A percentile compares a stretch with the other conserved stretches of the same genome.
These are phyloP conservation scores for Abscondita cerata DNA, from an alignment of 2,888 invertebrate genomes.

Conservation along the genomic window DNA sequence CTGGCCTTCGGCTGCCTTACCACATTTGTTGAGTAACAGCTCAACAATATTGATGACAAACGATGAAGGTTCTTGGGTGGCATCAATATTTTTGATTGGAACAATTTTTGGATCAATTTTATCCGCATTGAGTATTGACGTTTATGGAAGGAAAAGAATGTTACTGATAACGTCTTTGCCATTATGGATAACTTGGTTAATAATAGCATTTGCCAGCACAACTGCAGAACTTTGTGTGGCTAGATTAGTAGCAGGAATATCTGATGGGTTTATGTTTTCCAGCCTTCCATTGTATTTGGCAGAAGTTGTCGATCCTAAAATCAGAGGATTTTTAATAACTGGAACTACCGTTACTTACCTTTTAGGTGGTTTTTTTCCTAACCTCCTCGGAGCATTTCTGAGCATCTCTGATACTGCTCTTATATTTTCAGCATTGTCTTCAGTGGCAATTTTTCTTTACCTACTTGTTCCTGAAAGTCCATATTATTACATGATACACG, in stretches of 20 bases:
- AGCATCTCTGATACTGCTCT: slow-evolving; percentile 61
- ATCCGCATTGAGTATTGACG: slow-evolving; percentile 69
- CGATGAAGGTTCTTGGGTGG: slow-evolving; percentile 67
- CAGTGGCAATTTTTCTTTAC: slow-evolving; percentile 64
- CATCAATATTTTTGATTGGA: slow-evolving; percentile 70
- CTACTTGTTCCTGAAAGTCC: slow-evolving; percentile 71
- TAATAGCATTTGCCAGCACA: slow-evolving; percentile 66
- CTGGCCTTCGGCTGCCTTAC: slow-evolving; percentile 69
- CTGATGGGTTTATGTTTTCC: slow-evolving; percentile 57
- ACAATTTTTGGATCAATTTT: slow-evolving; percentile 68
- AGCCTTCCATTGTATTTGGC: slow-evolving; percentile 67
- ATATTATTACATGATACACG: slow-evolving; percentile 56
- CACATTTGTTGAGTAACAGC: slow-evolving; percentile 58
- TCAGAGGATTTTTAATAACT: slow-evolving; percentile 67
- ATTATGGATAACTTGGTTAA: slow-evolving; percentile 68
- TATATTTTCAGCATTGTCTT: slow-evolving; percentile 64
- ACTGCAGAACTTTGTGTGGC: slow-evolving; percentile 64
- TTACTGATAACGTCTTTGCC: slow-evolving; percentile 68
- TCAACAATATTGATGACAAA: slow-evolving; percentile 58
- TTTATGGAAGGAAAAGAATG: slow-evolving; percentile 69
- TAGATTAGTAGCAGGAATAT: slow-evolving; percentile 64
- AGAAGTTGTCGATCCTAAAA: slow-evolving; percentile 66
- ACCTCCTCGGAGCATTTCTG: slow-evolving; percentile 66
- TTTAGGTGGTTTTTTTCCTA: slow-evolving; percentile 66
- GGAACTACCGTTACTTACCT: slow-evolving; percentile 61